Evolutionary conservation across 1,140 invertebrate genomes (phyloP), one percentile per base, ranked within the genome.

Genomic region (Drosophila repletoides): DNA sequence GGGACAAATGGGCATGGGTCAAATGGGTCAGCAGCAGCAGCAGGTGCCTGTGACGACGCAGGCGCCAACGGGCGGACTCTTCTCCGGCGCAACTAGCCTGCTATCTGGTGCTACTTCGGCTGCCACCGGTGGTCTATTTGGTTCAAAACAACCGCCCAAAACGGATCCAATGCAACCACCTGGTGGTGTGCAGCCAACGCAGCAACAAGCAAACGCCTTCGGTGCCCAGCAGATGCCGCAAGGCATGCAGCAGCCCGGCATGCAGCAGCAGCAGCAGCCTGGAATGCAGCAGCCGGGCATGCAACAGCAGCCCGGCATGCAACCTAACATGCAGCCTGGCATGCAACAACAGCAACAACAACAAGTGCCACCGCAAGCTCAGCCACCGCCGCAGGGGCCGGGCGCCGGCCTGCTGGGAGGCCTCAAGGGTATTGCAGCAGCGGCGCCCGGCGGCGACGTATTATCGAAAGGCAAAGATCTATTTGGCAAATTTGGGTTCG

Each of bases 401-500:
- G 88, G 88, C 61, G 84, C 83, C 63, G 88, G 88, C n/a, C 67
- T 89, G 63, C 76, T 89, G 36, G 84, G 80, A 10, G 89, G 87
- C 19, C 81, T 90, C 24, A 89, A 89, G 65, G 75, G 88, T 5
- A 89, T 87, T 52, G 95, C 96, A 84, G 95, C 96, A 91, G 94
- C 94, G 14, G 95, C 94, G 31, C 94, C 94, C 60, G 95, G 95
- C 41, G 95, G 95, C 46, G 95, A 96, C 79, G 95, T 97, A 56
- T 92, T 97, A 28, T 96, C 96, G 72, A 97, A 97, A 91, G 96
- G 96, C 70, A 97, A 97, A 91, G 96, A 97, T 91, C 96, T 97
- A 86, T 97, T 97, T 91, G 96, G 96, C 93, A 97, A 96, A 92
- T 97, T 97, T 88, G 96, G 96, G 45, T 92, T 97, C 66, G 95